Conservation (phyloP, 2,797 vertebrate species). For the Emys orbicularis region DNA sequence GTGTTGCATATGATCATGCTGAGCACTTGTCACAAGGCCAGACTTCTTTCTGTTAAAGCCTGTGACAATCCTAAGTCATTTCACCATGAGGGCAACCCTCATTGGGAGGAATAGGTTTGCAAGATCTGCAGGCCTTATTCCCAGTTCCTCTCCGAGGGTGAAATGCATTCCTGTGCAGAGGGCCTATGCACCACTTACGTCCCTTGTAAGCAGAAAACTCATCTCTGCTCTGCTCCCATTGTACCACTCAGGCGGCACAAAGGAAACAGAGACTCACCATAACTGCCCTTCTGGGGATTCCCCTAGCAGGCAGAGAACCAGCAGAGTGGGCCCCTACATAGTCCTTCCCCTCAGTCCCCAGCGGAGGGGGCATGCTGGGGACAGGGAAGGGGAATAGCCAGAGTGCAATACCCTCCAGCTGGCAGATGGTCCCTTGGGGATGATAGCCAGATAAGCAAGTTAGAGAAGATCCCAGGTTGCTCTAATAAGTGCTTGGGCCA, state of each 20-base stretch:
- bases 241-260: background rate
- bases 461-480: background rate
- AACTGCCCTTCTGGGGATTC: background rate
- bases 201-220: background rate
- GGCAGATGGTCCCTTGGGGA: background rate
- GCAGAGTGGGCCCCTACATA: background rate
- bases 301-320: background rate
- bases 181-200: background rate
- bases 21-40: background rate
- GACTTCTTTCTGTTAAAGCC: background rate
- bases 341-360: background rate
- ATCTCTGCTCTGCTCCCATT: background rate
- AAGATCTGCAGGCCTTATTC: background rate
- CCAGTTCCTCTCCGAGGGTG: background rate
- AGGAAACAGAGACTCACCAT: background rate
- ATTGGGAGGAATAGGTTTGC: background rate
- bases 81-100: background rate
- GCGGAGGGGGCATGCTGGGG: background rate
- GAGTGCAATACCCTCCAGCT: background rate
- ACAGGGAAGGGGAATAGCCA: background rate
- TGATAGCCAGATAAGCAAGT: background rate
- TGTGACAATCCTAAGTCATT: background rate
- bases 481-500: background rate
- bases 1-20: background rate
- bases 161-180: background rate